Conservation (phyloP, 2,888 invertebrate genomes). For the Xestia rhomboidea region DNA sequence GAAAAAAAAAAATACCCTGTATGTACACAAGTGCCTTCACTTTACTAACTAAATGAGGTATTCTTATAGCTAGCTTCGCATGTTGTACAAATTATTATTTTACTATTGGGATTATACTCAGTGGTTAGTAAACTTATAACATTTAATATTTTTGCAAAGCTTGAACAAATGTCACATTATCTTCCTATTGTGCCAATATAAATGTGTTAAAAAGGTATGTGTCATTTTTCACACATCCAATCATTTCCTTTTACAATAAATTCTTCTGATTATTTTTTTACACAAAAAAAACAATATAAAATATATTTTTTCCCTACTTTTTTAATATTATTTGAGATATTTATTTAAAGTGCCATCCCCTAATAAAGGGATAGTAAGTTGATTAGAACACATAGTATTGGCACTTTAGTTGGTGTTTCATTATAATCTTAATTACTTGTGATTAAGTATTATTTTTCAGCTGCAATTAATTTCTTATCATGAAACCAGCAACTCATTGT, state of each 20-base stretch:
- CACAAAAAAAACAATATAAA: neutral
- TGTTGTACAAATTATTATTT: neutral
- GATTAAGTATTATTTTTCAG: neutral
- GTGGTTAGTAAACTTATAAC: neutral
- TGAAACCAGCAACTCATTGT: neutral
- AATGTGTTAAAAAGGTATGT: neutral
- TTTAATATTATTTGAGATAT: neutral
- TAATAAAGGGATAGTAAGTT: neutral
- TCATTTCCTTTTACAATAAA: neutral
- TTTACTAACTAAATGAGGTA: neutral
- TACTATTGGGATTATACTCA: conserved; percentile 6
- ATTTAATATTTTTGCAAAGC: conserved; percentile 1
- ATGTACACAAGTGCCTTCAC: neutral
- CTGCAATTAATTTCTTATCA: neutral
- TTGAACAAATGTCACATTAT: neutral
- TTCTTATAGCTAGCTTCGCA: neutral
- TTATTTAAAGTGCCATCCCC: neutral
- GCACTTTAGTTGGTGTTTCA: neutral
- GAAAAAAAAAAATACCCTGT: neutral
- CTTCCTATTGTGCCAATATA: conserved; percentile 4
- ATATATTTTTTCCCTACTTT: neutral
- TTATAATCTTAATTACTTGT: neutral
- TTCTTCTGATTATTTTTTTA: neutral
- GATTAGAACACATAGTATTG: neutral
- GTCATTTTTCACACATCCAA: neutral